Evolutionary conservation across 2,113 vertebrate genomes (phyloP), one percentile per base, ranked within the genome.

Genomic region (Anarhynchus alexandrinus): DNA sequence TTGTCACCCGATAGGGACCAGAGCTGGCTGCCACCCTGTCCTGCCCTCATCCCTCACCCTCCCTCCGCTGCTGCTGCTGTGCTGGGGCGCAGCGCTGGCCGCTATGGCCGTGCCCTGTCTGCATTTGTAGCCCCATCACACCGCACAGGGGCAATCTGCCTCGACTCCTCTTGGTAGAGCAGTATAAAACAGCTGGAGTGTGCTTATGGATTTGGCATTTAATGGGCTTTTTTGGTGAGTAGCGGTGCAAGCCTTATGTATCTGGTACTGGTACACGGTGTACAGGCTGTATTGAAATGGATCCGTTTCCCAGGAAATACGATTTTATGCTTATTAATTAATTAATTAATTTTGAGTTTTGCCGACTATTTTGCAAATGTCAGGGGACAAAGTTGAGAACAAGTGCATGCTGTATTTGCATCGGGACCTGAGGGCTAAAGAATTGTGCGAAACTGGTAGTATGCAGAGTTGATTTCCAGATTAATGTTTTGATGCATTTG

Each of bases 291-390:
- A 51, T 54, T 70, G 58, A 82, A 93, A 91, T 58, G 51, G 65
- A 85, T 82, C 49, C 0, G 20, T 94, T 95, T 57, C 86, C 87
- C 49, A 25, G 66, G 86, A 89, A 95, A 80, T 86, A 49, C 20
- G 66, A 93, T 95, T 94, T 92, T 91, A 82, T 79, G 88, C 91
- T 94, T 88, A 45, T 40, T 79, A 82, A 90, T 93, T 92, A 85
- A 96, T 65, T 70, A 90, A 92, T 87, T 95, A 88, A 82, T 95
- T 84, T 82, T 82, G 22, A 70, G 40, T n/a, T 96, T 94, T 95
- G 67, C 71, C 26, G 83, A 38, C 64, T 69, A 9, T 65, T 94
- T 84, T 47, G 55, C 40, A 93, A 95, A 91, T 93, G 81, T 70
- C 91, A 85, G 38, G 66, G 61, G 77, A 91, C 70, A 73, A 87